Conservation (phyloP, 2,113 vertebrate species). For the Peromyscus maniculatus region DNA sequence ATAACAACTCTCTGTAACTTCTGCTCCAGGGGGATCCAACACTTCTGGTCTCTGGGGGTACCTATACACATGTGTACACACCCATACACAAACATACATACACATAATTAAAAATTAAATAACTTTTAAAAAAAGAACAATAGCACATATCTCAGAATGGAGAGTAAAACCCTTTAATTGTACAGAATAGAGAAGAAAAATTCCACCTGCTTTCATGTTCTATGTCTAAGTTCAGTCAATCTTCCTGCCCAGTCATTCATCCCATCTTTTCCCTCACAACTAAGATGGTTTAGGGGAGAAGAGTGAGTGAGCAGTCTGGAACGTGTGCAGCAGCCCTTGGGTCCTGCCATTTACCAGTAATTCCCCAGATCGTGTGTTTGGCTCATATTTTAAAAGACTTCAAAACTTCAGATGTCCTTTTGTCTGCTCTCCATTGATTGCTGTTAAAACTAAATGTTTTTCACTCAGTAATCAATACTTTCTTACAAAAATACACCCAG, state of each 20-base stretch:
- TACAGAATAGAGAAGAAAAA: not conserved
- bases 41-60: not conserved
- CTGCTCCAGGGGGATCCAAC: not conserved
- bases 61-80: not conserved
- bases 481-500: slow-evolving; percentile 85
- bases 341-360: slow-evolving; percentile 48
- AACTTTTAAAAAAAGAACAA: not conserved
- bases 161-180: not conserved
- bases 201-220: not conserved
- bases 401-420: slow-evolving; percentile 83
- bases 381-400: slow-evolving; percentile 84
- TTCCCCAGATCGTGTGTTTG: slow-evolving; percentile 60
- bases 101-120: not conserved
- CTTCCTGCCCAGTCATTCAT: not conserved
- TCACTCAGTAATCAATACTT: slow-evolving; percentile 87
- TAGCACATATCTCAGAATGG: not conserved
- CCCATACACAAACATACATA: not conserved
- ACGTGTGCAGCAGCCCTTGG: not conserved
- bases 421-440: slow-evolving; percentile 86
- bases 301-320: not conserved
- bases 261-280: not conserved
- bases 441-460: slow-evolving; percentile 88
- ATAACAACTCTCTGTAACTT: not conserved
- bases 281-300: not conserved
- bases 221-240: not conserved